Evolutionary conservation across 2,113 vertebrate genomes (phyloP).

Genomic region (Cyprinodon brontotheroides): DNA sequence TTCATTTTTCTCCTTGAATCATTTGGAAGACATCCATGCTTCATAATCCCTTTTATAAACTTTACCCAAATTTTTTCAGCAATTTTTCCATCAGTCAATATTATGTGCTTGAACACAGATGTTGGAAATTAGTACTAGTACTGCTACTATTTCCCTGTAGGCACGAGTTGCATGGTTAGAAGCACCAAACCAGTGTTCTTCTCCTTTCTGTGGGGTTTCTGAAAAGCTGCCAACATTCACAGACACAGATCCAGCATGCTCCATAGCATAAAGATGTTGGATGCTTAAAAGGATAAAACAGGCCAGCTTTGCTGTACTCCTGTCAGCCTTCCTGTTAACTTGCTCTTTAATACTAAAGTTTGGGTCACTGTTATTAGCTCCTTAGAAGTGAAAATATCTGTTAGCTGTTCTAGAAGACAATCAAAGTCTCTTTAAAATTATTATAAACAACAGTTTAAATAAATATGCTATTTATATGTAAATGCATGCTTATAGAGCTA

Average conservation of each 20-base stretch:
- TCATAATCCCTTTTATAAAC: background rate
- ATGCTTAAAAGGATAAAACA: background rate
- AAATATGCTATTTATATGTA: background rate
- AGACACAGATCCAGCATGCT: background rate
- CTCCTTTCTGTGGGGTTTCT: background rate
- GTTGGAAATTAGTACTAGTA: background rate
- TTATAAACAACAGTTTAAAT: background rate
- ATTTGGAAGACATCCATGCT: slow-evolving; percentile 51
- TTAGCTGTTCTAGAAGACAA: background rate
- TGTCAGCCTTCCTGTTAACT: background rate
- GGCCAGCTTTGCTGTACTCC: background rate
- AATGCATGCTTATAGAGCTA: no score
- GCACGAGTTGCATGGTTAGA: background rate
- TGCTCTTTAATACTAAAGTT: background rate
- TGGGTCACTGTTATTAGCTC: background rate
- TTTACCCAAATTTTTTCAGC: background rate
- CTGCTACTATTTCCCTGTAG: background rate
- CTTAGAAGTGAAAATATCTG: background rate
- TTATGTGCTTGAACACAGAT: background rate
- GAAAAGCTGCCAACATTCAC: background rate
- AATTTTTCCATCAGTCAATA: slow-evolving; percentile 27
- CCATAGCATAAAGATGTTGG: background rate
- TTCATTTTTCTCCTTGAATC: slow-evolving; percentile 35
- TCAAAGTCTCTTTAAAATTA: background rate
- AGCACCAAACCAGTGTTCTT: background rate